Evolutionary conservation across 2,888 invertebrate species (phyloP).

Genomic region (Apocheima hispidaria): DNA sequence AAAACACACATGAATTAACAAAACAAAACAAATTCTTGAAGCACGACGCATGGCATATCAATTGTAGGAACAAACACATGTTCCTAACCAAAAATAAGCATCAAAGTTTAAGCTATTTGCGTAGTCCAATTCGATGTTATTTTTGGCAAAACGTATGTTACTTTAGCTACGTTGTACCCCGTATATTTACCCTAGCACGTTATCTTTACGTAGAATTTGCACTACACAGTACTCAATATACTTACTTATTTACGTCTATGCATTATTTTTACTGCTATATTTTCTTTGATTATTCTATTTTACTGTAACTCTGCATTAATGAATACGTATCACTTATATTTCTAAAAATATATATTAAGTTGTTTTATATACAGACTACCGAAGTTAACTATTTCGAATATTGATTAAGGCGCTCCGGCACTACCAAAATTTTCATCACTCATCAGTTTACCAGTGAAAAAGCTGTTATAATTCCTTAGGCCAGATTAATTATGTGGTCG

Average conservation of each 20-base stretch:
- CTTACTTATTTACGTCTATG: conserved; percentile 5
- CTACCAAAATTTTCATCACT: neutral
- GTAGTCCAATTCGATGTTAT: conserved; percentile 19
- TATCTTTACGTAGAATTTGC: conserved; percentile 48
- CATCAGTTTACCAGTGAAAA: neutral
- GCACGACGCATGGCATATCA: conserved; percentile 70
- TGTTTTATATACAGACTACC: neutral
- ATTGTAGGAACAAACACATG: conserved; percentile 25
- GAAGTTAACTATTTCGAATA: neutral
- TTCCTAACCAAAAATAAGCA: conserved; percentile 14
- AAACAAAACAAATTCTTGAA: conserved; percentile 31
- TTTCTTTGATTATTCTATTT: neutral
- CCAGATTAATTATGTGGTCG: neutral
- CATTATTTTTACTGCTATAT: conserved; percentile 24
- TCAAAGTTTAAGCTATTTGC: conserved; percentile 5
- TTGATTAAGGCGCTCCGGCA: neutral
- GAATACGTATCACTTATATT: neutral
- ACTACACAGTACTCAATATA: conserved; percentile 41
- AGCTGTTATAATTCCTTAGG: neutral
- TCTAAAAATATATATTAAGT: too few species aligned
- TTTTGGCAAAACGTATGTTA: conserved; percentile 26
- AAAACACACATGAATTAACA: conserved; percentile 24
- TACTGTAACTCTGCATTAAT: neutral
- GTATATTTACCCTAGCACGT: conserved; percentile 47
- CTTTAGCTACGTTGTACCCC: conserved; percentile 21